Evolutionary conservation across 2,888 invertebrate species (phyloP).

Genomic region (Clusia tigrina): DNA sequence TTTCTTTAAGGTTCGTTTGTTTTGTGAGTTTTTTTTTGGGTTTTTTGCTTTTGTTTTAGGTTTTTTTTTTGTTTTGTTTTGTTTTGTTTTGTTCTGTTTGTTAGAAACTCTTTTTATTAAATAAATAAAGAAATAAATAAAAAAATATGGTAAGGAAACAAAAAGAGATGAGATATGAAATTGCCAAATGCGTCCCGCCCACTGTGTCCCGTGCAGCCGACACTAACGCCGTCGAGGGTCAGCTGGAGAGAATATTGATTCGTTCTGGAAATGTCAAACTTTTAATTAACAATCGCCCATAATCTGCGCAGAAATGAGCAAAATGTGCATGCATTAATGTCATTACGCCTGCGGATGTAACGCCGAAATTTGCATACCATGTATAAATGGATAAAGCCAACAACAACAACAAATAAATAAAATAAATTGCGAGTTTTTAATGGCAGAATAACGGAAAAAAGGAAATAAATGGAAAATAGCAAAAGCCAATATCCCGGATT

Average conservation of each 20-base stretch:
- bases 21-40: conserved; percentile 26
- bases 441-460: conserved; percentile 22
- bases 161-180: neutral
- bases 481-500: conserved; percentile 11
- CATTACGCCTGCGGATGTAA: conserved; percentile 50
- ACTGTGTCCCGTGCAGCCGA: neutral
- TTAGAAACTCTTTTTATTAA: conserved; percentile 2
- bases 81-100: conserved; percentile 52
- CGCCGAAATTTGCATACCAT: conserved; percentile 56
- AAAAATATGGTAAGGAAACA: conserved; percentile 7
- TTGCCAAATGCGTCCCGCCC: neutral
- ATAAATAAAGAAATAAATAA: conserved; percentile 15
- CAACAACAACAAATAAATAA: too few species aligned
- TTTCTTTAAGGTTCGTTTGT: conserved; percentile 33
- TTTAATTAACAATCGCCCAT: too few species aligned
- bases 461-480: conserved; percentile 2
- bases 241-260: too few species aligned
- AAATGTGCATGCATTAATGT: conserved; percentile 36
- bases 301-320: too few species aligned
- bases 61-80: conserved; percentile 12
- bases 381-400: conserved; percentile 8
- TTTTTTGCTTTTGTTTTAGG: conserved; percentile 10
- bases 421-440: conserved; percentile 41
- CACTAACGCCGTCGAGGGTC: too few species aligned
- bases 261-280: too few species aligned